phyloP scores from a whole-genome alignment of 2,113 vertebrate species.

The Pycnonotus jocosus region DNA sequence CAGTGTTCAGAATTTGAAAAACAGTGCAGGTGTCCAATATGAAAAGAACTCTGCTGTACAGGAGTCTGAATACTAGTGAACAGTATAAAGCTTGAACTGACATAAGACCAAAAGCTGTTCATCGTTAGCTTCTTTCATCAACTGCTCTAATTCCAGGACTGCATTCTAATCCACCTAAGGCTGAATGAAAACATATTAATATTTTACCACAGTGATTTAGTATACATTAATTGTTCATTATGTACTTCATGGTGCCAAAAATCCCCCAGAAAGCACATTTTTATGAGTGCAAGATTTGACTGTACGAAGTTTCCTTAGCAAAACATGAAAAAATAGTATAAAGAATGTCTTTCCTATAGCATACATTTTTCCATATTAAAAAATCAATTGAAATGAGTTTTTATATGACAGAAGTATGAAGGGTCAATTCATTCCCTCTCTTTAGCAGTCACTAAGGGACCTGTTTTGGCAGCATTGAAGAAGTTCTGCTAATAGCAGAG shows the following conservation, averaged over 20 bases:
- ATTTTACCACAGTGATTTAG: conserved; percentile 7
- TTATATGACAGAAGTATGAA: conserved; percentile 13
- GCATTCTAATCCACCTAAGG: neutral
- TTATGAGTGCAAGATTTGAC: neutral
- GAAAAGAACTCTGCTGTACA: neutral
- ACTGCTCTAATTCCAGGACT: neutral
- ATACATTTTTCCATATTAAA: conserved; percentile 37
- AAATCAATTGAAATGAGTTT: conserved; percentile 38
- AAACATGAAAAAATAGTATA: neutral
- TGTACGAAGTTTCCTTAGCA: conserved; percentile 1
- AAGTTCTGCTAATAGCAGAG: neutral
- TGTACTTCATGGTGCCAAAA: neutral
- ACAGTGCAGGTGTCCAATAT: neutral
- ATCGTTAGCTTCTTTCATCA: neutral
- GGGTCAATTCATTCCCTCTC: conserved; percentile 26
- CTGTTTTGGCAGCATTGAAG: conserved; percentile 6
- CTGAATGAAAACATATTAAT: neutral
- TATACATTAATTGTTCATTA: neutral
- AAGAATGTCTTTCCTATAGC: neutral
- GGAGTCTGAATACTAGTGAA: neutral
- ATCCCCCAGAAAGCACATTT: neutral
- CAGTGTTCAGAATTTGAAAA: neutral
- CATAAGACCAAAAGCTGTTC: neutral
- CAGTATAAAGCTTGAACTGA: neutral
- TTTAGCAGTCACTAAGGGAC: conserved; percentile 29